These are phyloP conservation scores for Onychostoma macrolepis DNA, from an alignment of 2,113 vertebrate species.

Conservation along the genomic window DNA sequence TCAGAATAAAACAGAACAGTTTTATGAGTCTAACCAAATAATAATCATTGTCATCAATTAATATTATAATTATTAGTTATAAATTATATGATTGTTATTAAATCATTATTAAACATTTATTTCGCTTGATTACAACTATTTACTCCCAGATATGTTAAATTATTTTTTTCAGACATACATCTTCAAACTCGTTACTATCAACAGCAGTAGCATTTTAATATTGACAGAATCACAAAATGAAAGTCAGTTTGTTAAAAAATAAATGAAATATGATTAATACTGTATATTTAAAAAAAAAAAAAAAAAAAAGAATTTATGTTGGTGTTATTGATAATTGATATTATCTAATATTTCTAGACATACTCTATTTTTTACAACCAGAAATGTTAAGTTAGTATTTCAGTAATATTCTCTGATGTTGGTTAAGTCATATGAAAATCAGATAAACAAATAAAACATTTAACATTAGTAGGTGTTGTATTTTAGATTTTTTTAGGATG, in stretches of 20 bases:
- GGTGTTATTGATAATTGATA: too few relatives aligned
- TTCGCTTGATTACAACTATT: neutral
- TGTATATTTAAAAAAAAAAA: too few relatives aligned
- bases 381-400: neutral
- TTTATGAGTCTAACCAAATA: neutral
- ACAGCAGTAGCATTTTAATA: too few relatives aligned
- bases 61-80: neutral
- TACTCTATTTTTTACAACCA: neutral
- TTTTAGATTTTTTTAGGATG: neutral
- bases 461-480: neutral
- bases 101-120: neutral
- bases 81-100: neutral
- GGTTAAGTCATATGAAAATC: neutral
- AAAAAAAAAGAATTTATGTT: too few relatives aligned
- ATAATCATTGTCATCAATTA: neutral
- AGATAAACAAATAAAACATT: neutral
- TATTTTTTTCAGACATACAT: neutral
- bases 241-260: too few relatives aligned
- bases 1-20: neutral
- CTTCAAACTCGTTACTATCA: neutral
- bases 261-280: too few relatives aligned
- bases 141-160: neutral
- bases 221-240: neutral
- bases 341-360: neutral
- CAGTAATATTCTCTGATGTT: neutral